Conservation (phyloP, 2,113 vertebrate species). For the Eupsittula cactorum region DNA sequence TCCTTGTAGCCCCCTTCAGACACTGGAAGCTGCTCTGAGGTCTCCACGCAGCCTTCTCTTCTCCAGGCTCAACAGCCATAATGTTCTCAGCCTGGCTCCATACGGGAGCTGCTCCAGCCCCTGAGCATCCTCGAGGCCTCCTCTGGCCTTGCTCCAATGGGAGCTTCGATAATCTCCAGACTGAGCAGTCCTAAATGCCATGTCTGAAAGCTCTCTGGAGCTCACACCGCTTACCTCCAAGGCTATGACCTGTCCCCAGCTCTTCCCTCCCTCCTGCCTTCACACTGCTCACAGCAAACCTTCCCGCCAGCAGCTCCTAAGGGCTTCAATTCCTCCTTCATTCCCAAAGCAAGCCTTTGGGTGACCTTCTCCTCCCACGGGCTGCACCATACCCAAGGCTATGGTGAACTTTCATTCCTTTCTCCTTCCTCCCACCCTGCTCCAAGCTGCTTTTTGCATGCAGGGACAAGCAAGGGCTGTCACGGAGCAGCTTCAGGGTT, state of each 20-base stretch:
- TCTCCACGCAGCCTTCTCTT: background rate
- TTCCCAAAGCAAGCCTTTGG: background rate
- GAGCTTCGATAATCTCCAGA: accelerated
- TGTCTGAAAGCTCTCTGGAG: background rate
- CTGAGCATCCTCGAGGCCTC: background rate
- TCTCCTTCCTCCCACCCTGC: background rate
- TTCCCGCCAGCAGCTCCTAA: background rate
- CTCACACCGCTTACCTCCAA: background rate
- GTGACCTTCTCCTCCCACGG: accelerated
- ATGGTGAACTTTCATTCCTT: accelerated
- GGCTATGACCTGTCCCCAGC: background rate
- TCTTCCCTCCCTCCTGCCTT: background rate
- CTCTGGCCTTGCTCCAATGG: background rate
- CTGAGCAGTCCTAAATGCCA: background rate
- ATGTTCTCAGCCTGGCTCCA: background rate
- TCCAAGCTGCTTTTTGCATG: background rate
- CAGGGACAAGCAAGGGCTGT: background rate
- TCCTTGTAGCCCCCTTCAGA: no score
- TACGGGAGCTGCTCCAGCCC: background rate
- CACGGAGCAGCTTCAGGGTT: background rate
- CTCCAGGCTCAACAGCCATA: background rate
- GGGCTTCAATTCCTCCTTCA: background rate
- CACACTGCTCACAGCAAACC: background rate
- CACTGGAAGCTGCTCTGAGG: no score
- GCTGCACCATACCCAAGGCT: background rate